Percentiles rank a stretch among this genome's conserved stretches.
Evolutionary conservation across 2,888 invertebrate species (phyloP).

Genomic region (Halocaridina rubra): DNA sequence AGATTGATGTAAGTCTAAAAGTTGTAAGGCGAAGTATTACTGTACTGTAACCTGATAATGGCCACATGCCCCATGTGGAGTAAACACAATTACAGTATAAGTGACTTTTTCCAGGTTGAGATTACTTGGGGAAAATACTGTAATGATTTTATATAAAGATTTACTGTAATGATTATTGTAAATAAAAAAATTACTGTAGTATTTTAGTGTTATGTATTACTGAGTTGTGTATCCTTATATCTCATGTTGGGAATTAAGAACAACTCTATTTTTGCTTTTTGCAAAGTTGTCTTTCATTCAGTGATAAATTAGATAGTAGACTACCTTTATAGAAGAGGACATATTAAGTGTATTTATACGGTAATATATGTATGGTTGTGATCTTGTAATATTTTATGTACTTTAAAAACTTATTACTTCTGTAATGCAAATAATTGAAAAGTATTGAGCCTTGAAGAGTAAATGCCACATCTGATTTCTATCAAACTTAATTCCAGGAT

Average conservation of each 20-base stretch:
- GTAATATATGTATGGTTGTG: slow-evolving; percentile 4
- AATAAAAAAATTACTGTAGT: not conserved
- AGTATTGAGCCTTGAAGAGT: no score
- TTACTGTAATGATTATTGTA: not conserved
- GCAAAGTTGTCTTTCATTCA: slow-evolving; percentile 27
- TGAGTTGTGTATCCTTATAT: not conserved
- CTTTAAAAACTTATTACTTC: no score
- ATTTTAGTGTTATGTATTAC: not conserved
- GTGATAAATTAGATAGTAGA: slow-evolving; percentile 20
- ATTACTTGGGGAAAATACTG: not conserved
- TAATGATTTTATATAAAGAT: not conserved
- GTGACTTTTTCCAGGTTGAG: not conserved
- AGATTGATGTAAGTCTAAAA: no score
- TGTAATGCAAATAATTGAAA: no score
- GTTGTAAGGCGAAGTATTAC: no score
- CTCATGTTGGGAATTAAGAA: not conserved
- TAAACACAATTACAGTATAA: no score
- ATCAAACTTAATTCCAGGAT: no score
- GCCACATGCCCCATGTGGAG: no score
- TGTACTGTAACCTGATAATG: no score
- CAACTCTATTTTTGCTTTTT: not conserved
- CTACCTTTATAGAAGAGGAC: not conserved
- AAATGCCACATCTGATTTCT: no score
- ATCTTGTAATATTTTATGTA: not conserved
- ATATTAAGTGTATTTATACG: not conserved